Evolutionary conservation across 2,113 vertebrate species (phyloP).

Genomic region (Bungarus multicinctus): DNA sequence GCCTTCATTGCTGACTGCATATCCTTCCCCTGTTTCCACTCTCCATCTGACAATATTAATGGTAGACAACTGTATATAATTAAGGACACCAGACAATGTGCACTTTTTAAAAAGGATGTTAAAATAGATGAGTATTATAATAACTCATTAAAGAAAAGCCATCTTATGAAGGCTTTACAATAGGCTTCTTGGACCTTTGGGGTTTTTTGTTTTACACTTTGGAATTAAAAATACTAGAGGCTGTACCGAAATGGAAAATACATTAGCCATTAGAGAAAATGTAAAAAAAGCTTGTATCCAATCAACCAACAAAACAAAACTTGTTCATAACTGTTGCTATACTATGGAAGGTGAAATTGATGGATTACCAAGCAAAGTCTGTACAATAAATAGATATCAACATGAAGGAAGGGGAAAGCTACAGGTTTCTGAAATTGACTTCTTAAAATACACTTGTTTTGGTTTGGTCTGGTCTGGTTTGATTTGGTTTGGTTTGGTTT

Average conservation of each 20-base stretch:
- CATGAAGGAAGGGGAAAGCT: not conserved
- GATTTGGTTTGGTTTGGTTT: not conserved
- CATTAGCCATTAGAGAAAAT: not conserved
- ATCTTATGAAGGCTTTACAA: not conserved
- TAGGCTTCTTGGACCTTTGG: not conserved
- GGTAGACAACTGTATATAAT: constrained; percentile 37
- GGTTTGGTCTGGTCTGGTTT: not conserved
- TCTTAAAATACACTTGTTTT: not conserved
- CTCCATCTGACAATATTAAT: constrained; percentile 46
- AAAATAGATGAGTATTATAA: constrained; percentile 21
- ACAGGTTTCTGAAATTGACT: not conserved
- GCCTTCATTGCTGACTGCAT: constrained; percentile 62
- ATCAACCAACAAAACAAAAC: not conserved
- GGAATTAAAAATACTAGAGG: not conserved
- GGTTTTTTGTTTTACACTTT: not conserved
- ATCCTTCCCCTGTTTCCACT: constrained; percentile 50
- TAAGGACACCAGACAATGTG: constrained; percentile 27
- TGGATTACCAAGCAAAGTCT: not conserved
- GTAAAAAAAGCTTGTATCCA: not conserved
- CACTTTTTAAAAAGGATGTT: constrained; percentile 42
- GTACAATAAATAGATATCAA: not conserved
- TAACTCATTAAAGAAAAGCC: not conserved
- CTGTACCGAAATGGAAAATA: not conserved
- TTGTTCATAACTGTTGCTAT: not conserved
- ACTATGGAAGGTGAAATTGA: not conserved